Base-by-base conservation (phyloP, 2,797 vertebrate genomes). In the Sarcoramphus papa region DNA sequence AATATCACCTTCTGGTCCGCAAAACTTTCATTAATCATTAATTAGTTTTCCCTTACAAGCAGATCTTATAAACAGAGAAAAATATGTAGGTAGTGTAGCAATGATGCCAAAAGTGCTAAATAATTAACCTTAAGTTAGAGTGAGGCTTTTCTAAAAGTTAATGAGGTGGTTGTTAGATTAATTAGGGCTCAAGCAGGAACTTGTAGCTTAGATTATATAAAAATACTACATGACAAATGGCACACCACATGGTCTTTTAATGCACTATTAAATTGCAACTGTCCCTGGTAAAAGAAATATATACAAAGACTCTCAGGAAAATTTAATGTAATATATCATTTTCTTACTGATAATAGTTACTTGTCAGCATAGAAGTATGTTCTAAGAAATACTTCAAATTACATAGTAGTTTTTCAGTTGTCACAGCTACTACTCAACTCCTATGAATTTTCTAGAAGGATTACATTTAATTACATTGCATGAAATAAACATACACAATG, bases 131-230 rank as follows among this genome's bases (percentile, higher is more conserved):
- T 98, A 97, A 97, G 88, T 98, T 97, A 98, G 94, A 98, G 96
- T 97, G 95, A 95, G 96, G 95, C 95, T 97, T 98, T 98, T 81
- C 97, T 93, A 98, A 98, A 98, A 98, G 97, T 98, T 99, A 99
- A 99, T 99, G 98, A 99, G 98, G 98, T 98, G 97, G 96, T 97
- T 97, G 94, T 96, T 98, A 98, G 98, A 99, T 99, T 99, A 99
- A 99, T 99, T 99, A 98, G 96, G 96, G 96, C 92, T 98, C 96
- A 98, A 97, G 96, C 85, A 98, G 97, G 92, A 98, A 98, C 97
- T 97, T 96, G 95, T 96, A 96, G 27, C 77, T 90, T 88, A 97
- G 93, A 97, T 97, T 98, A 97, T 97, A 98, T 98, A 98, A 99
- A 99, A 98, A 99, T 97, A 97, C 85, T 94, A 90, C 95, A 98